phyloP scores from a whole-genome alignment of 2,888 invertebrate genomes.

The Odontocolon sp. region DNA sequence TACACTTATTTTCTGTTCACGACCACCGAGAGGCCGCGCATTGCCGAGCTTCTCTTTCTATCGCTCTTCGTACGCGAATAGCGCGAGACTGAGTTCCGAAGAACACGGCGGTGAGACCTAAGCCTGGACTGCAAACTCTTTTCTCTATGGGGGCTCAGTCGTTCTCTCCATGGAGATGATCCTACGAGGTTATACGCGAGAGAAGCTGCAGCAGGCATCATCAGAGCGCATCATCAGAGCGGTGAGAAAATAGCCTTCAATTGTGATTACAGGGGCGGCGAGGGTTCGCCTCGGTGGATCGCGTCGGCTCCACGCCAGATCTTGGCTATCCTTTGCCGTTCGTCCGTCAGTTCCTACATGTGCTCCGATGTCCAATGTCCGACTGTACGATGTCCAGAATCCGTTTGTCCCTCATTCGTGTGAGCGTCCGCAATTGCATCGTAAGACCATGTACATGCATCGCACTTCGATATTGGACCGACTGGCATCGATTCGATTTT shows the following conservation, averaged over 20 bases:
- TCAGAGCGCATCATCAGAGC: slow-evolving; percentile 81
- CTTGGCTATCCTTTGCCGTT: slow-evolving; percentile 44
- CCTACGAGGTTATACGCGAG: slow-evolving; percentile 75
- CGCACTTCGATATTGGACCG: slow-evolving; percentile 27
- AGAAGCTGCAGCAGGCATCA: slow-evolving; percentile 71
- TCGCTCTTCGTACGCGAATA: slow-evolving; percentile 15
- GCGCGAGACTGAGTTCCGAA: background rate
- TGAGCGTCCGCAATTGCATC: slow-evolving; percentile 20
- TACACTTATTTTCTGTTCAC: slow-evolving; percentile 80
- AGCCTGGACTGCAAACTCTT: slow-evolving; percentile 48
- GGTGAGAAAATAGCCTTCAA: slow-evolving; percentile 81
- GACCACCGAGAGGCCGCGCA: slow-evolving; percentile 69
- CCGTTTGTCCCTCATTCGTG: slow-evolving; percentile 51
- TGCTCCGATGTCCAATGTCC: slow-evolving; percentile 25
- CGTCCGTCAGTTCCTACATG: slow-evolving; percentile 38
- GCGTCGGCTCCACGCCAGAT: slow-evolving; percentile 64
- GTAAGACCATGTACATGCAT: background rate
- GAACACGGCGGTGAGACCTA: slow-evolving; percentile 51
- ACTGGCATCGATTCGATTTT: slow-evolving; percentile 34
- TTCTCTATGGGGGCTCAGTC: slow-evolving; percentile 51
- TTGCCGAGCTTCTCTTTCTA: slow-evolving; percentile 44
- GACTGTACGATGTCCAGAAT: slow-evolving; percentile 49
- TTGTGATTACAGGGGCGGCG: slow-evolving; percentile 81
- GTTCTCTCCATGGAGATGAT: slow-evolving; percentile 70
- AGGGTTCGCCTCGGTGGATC: slow-evolving; percentile 71